Evolutionary conservation across 2,888 invertebrate genomes (phyloP).

Genomic region (Phoenoteleia sp.): DNA sequence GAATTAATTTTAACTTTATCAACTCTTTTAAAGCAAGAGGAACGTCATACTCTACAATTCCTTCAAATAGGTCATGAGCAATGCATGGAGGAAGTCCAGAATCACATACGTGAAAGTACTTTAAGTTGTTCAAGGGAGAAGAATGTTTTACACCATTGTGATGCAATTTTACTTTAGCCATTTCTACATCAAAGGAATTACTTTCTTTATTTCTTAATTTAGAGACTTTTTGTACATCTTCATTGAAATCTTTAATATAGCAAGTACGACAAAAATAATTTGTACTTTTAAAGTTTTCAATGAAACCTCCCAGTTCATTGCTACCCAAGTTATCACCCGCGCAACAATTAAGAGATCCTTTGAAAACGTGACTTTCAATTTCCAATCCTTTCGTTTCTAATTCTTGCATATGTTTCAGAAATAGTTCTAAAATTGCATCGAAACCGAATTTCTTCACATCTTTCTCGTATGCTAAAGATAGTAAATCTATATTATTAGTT

Average conservation of each 20-base stretch:
- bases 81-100: no score
- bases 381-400: not conserved
- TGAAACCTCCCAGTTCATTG: not conserved
- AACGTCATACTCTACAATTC: slow-evolving; percentile 73
- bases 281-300: not conserved
- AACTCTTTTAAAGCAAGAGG: slow-evolving; percentile 69
- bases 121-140: slow-evolving; percentile 74
- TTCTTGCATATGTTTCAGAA: not conserved
- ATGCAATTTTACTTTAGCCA: not conserved
- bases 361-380: not conserved
- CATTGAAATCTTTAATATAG: not conserved
- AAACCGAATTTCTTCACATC: not conserved
- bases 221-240: not conserved
- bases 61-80: no score
- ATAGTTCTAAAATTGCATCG: not conserved
- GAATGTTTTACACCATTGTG: slow-evolving; percentile 73
- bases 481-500: not conserved
- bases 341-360: not conserved
- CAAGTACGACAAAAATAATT: not conserved
- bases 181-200: no score
- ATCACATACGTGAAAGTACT: slow-evolving; percentile 74
- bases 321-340: not conserved
- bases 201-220: not conserved
- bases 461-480: not conserved
- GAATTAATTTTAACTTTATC: slow-evolving; percentile 16